Evolutionary conservation across 2,888 invertebrate genomes (phyloP), one percentile per base, ranked within the genome.

Genomic region (Amiota minor): DNA sequence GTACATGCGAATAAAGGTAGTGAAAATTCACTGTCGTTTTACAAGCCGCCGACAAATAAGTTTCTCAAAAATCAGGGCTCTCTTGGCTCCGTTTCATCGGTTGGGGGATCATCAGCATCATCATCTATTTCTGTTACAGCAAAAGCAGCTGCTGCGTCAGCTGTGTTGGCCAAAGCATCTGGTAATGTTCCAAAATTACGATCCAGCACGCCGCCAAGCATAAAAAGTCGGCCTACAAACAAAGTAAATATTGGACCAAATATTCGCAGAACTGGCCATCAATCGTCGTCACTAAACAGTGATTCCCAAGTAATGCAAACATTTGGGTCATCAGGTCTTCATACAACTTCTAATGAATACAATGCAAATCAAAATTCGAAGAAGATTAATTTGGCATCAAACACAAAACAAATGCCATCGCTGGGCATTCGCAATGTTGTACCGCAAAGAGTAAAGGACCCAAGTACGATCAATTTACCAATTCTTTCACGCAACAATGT

Each of bases 91-190:
- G 20, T 20, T 56, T 20, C 56, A 56, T 56, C 18, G 18, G 14
- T 10, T n/a, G 18, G 0, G 18, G 18, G 18, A 23, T n/a, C 59
- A 20, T 18, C 59, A 10, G 45, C n/a, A 8, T n/a, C 62, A 14
- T n/a, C 62, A 6, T 12, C 35, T 12, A 45, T 62, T 45, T 62
- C 62, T 23, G 65, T 65, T n/a, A 65, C 65, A 8, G 65, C 65
- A 16, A 65, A 65, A 65, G 18, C 65, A 10, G 65, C 65, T 11
- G 65, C 65, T 2, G 65, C 65, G 2, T 65, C 65, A 46, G 35
- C 35, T 11, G 65, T 65, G 0, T 47, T 65, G 47, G 65, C 65
- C 11, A 65, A 65, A 47, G 47, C 65, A 10, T 16, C 47, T 4
- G 62, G 23, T 1, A n/a, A 14, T n/a, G 35, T 11, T 3, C n/a